Base-by-base conservation (phyloP, 2,797 vertebrate species). In the Silurus lanzhouensis region DNA sequence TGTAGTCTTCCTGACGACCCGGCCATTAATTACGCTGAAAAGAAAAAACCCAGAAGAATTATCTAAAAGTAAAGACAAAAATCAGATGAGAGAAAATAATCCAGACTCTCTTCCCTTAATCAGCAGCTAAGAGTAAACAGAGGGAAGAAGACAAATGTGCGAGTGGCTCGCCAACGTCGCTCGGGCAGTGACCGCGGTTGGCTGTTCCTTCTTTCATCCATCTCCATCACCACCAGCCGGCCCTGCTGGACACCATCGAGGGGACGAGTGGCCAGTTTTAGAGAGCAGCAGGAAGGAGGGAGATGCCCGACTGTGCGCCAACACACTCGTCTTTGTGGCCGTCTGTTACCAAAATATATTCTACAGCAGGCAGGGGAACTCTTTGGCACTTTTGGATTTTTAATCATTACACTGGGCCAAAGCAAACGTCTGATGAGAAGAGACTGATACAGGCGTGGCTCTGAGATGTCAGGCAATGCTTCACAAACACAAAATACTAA, bases 21-120 rank as follows among this genome's bases (percentile, higher is more conserved):
- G 66, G 79, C 89, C 91, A 91, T 93, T 94, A 94, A 96, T 95
- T 93, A 94, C 93, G 85, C 76, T 83, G 10, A 31, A 66, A 20
- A 6, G 31, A 9, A 70, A 76, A 83, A 9, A 75, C 67, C 80
- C 84, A 80, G 44, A 52, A 91, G 72, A 86, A 89, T 83, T 89
- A 87, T 14, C 52, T 8, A 58, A 61, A 76, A 82, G 60, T 75
- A 82, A 83, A 77, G 48, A 92, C 68, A 86, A 4, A 79, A 3
- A 90, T 84, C 89, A 88, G 46, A 55, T 74, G 25, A 80, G 61
- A 27, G 58, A 87, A 88, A 88, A 88, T 87, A 89, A 89, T 83
- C 88, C 89, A 76, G 89, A 88, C 89, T 89, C 89, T 87, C 85
- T 85, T 86, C 90, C 89, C 93, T 91, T 93, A 93, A 93, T 94